These are phyloP conservation scores for Patella depressa DNA, from an alignment of 2,888 invertebrate species.

Conservation along the genomic window DNA sequence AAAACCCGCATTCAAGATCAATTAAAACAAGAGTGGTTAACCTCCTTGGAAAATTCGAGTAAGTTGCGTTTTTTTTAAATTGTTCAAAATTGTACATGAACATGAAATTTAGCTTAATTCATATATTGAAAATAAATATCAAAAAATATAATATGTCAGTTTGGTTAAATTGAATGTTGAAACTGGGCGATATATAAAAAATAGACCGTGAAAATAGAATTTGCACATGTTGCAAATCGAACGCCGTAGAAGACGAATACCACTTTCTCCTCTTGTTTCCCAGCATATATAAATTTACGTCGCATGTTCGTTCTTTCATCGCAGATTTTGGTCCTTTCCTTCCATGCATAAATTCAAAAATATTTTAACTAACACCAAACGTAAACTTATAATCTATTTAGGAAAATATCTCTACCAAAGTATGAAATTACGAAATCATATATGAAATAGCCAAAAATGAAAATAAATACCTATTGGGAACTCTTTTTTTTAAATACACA, in stretches of 20 bases:
- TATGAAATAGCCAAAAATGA: too few relatives aligned
- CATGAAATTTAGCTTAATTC: background rate
- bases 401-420: background rate
- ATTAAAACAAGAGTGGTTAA: background rate
- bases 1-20: background rate
- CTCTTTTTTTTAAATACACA: too few relatives aligned
- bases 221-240: too few relatives aligned
- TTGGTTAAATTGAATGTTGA: background rate
- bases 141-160: background rate
- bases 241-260: background rate
- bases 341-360: background rate
- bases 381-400: background rate
- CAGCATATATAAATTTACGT: background rate
- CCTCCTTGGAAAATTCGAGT: background rate
- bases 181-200: background rate
- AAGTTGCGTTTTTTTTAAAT: background rate
- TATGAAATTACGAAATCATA: background rate
- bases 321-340: background rate
- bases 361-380: background rate
- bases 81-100: background rate
- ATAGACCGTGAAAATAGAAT: background rate
- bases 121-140: background rate
- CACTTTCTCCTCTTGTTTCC: background rate
- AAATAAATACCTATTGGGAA: too few relatives aligned
- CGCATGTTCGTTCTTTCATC: too few relatives aligned